Conservation (phyloP, 2,113 vertebrate species). For the Columba livia region DNA sequence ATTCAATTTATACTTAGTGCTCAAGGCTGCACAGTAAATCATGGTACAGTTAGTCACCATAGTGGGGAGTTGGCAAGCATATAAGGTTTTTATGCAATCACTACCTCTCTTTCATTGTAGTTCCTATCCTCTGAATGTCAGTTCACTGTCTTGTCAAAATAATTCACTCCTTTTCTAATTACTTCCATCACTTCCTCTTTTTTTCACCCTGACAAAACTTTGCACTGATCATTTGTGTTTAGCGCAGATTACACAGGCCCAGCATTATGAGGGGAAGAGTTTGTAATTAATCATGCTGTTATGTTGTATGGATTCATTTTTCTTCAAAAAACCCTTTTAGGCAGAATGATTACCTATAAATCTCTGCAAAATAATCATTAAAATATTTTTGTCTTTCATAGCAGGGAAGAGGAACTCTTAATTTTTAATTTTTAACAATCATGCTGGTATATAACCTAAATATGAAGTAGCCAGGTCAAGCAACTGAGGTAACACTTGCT, state of each 20-base stretch:
- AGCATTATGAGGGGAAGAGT: not conserved
- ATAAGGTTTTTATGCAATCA: not conserved
- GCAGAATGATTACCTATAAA: not conserved
- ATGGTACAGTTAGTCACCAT: not conserved
- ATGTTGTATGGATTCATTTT: not conserved
- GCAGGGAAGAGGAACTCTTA: not conserved
- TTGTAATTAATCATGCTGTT: not conserved
- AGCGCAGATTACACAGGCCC: not conserved
- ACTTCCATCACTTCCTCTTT: not conserved
- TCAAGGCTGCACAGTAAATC: not conserved
- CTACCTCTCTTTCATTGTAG: not conserved
- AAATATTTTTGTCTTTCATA: not conserved
- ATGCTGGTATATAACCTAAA: not conserved
- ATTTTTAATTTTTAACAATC: not conserved
- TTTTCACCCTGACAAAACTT: not conserved
- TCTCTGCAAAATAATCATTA: not conserved
- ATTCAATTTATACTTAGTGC: not conserved
- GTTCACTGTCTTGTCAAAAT: not conserved
- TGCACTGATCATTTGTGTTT: not conserved
- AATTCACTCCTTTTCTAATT: not conserved
- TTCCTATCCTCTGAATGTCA: not conserved
- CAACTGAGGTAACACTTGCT: not conserved
- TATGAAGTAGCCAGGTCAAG: not conserved
- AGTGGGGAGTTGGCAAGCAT: not conserved
- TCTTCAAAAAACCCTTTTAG: not conserved